Evolutionary conservation across 2,888 invertebrate species (phyloP), one percentile per base, ranked within the genome.

Genomic region (Chalcis sispes): DNA sequence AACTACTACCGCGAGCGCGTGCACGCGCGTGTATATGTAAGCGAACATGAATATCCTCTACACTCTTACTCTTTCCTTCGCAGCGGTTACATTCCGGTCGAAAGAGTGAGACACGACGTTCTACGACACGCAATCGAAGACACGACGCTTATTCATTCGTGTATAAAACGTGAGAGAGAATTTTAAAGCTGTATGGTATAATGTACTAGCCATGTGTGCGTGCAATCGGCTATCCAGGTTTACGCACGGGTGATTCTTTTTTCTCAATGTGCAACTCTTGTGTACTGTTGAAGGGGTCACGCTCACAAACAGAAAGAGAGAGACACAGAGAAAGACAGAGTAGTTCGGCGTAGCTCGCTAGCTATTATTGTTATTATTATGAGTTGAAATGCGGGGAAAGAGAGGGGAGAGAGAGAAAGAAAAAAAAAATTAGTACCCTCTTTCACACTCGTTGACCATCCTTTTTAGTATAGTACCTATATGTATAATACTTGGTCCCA

Each of bases 261-360:
- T 36, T 4, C 10, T 36, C 32, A n/a, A n/a, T n/a, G n/a, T 32
- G 32, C 32, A 8, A 8, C 32, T 32, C 3, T 8, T 42, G 42
- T 13, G 42, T 42, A 42, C 15, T 42, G 15, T 42, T 42, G 13
- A 20, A 36, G 48, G 18, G 48, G 48, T 48, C 62, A 27, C 18
- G 62, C 20, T 25, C 54, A 27, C 7, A 7, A 8, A 4, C 4
- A 25, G 10, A 36, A 10, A 36, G 36, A 36, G 36, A 36, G 10
- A 46, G 46, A 13, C 4, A 32, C 18, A 58, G 29, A 48, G 29
- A 27, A 3, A 32, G 32, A 50, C 54, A 40, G 40, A 20, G 23
- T 1, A 42, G 61, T 42, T 27, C 40, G 46, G 61, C 42, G 59
- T 59, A 23, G 46, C 61, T 42, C n/a, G 5, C 29, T 29, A 10